Conservation (phyloP, 2,888 invertebrate species). For the Platypus cylindrus region DNA sequence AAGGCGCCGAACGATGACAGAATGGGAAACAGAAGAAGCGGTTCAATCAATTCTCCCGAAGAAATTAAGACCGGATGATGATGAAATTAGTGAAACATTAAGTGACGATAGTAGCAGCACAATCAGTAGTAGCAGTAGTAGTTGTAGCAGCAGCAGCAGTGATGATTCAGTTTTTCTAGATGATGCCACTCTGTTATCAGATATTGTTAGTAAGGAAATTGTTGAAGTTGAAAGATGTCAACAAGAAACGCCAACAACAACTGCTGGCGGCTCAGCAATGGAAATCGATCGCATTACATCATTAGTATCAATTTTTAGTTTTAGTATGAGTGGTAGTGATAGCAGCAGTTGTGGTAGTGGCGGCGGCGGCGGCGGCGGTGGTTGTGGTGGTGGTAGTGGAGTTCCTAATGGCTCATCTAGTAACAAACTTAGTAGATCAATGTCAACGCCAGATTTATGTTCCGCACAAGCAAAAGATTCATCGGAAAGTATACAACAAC, state of each 20-base stretch:
- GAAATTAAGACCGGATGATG: conserved; percentile 29
- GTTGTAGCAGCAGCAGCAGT: conserved; percentile 17
- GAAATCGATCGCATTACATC: conserved; percentile 47
- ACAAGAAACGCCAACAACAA: conserved; percentile 7
- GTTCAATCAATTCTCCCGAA: conserved; percentile 42
- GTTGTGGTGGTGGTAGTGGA: neutral
- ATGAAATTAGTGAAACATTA: conserved; percentile 4
- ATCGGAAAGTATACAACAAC: conserved; percentile 33
- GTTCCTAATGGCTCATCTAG: no score
- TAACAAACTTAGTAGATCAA: conserved; percentile 36
- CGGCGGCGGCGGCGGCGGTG: neutral
- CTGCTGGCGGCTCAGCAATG: conserved; percentile 30
- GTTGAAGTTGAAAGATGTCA: conserved; percentile 15
- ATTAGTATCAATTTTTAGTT: conserved; percentile 45
- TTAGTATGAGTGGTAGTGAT: conserved; percentile 32
- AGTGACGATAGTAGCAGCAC: conserved; percentile 8
- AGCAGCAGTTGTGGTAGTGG: conserved; percentile 6
- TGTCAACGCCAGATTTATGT: conserved; percentile 42
- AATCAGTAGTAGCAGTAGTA: neutral
- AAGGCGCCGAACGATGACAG: conserved; percentile 36
- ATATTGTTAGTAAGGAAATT: conserved; percentile 27
- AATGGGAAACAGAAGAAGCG: conserved; percentile 44
- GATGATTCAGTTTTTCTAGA: conserved; percentile 37
- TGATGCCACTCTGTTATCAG: conserved; percentile 33
- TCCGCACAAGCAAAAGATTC: conserved; percentile 41